phyloP scores from a whole-genome alignment of 2,888 invertebrate genomes.

The Morpho achilles region DNA sequence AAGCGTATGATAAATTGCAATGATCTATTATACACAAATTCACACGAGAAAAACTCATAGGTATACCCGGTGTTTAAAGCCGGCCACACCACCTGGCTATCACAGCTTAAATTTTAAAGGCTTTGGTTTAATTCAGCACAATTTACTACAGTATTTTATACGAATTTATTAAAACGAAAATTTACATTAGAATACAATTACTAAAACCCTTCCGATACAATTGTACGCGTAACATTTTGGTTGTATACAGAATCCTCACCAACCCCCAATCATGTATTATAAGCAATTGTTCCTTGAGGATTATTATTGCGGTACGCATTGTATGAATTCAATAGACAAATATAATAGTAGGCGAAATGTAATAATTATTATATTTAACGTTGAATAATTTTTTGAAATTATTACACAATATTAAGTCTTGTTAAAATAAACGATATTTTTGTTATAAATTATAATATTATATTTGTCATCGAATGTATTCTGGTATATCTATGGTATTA shows the following conservation, averaged over 20 bases:
- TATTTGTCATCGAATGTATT: too few relatives aligned
- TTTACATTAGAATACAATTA: conserved; percentile 26
- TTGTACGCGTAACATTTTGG: conserved; percentile 23
- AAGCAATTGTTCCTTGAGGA: conserved; percentile 15
- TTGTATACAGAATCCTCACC: conserved; percentile 21
- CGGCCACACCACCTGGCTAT: too few relatives aligned
- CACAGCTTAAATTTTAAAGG: too few relatives aligned
- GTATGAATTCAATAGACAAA: conserved; percentile 23
- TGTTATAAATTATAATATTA: neutral
- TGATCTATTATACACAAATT: too few relatives aligned
- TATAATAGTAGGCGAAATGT: conserved; percentile 17
- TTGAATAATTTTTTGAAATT: neutral
- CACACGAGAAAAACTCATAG: too few relatives aligned
- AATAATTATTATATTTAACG: neutral
- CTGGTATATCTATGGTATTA: neutral
- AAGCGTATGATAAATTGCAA: too few relatives aligned
- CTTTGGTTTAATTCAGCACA: neutral
- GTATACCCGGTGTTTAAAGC: too few relatives aligned
- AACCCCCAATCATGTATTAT: conserved; percentile 25
- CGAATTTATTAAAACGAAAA: conserved; percentile 11
- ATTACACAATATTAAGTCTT: neutral
- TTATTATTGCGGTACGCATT: conserved; percentile 23
- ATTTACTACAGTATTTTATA: neutral
- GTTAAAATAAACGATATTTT: neutral
- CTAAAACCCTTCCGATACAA: conserved; percentile 37